Conservation (phyloP, 2,797 vertebrate genomes). For the Tapirus indicus region DNA sequence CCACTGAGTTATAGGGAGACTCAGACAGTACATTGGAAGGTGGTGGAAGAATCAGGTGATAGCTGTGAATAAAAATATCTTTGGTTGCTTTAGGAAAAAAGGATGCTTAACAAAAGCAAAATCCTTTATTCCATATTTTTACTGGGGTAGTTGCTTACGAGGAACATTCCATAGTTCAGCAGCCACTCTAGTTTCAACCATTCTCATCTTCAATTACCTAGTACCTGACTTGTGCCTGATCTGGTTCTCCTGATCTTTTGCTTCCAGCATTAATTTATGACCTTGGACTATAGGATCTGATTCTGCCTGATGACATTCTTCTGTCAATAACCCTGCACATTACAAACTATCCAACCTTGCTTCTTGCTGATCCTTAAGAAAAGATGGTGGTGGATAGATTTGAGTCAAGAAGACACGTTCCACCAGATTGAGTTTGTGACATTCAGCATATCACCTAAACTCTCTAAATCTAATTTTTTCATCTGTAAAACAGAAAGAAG, state of each 20-base stretch:
- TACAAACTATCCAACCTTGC: slow-evolving; percentile 2
- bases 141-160: background rate
- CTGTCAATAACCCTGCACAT: background rate
- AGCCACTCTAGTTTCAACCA: background rate
- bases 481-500: slow-evolving; percentile 13
- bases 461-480: slow-evolving; percentile 39
- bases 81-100: background rate
- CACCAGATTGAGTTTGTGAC: slow-evolving; percentile 1
- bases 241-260: slow-evolving; percentile 16
- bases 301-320: background rate
- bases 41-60: background rate
- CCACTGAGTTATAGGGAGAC: background rate
- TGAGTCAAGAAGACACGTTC: background rate
- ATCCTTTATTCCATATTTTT: background rate
- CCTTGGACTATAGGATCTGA: background rate
- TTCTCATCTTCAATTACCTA: slow-evolving; percentile 1
- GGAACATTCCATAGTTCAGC: no score
- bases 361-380: slow-evolving; percentile 20
- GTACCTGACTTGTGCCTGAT: background rate
- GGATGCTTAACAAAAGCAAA: slow-evolving; percentile 1
- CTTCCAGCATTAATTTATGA: slow-evolving; percentile 44
- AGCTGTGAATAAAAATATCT: background rate
- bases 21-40: background rate
- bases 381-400: background rate
- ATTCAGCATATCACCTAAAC: background rate